phyloP scores from a whole-genome alignment of 2,797 vertebrate genomes.

The Ceyx erithaca region DNA sequence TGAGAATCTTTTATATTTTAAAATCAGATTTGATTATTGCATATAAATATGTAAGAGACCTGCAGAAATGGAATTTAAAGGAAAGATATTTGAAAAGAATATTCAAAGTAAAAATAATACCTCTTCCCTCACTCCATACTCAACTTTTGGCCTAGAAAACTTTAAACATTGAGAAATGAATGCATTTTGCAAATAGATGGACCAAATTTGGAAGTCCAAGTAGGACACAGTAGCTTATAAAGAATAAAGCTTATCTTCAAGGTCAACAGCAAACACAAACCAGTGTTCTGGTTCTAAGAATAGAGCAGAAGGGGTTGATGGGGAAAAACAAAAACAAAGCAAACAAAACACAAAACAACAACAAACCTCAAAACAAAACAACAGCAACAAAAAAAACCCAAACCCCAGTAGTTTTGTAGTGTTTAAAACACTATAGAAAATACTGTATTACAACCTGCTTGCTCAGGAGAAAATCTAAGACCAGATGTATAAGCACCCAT shows the following conservation, averaged over 20 bases:
- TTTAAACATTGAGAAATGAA: background rate
- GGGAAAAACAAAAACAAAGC: background rate
- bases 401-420: background rate
- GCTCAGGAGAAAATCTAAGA: background rate
- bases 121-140: background rate
- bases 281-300: background rate
- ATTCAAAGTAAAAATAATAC: background rate
- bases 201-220: background rate
- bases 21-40: background rate
- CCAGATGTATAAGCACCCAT: background rate
- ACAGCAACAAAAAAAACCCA: too few relatives aligned
- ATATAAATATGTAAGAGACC: slow-evolving; percentile 18
- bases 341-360: too few relatives aligned
- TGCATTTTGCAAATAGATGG: background rate
- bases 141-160: background rate
- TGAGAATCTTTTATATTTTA: slow-evolving; percentile 13
- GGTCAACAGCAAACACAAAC: background rate
- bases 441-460: background rate
- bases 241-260: background rate
- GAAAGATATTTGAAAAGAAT: background rate
- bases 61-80: slow-evolving; percentile 5
- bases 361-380: too few relatives aligned
- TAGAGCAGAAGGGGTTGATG: background rate
- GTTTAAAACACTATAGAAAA: background rate
- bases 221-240: background rate